Base-by-base conservation (phyloP, 2,797 vertebrate genomes). In the Arrhamphus sclerolepis region DNA sequence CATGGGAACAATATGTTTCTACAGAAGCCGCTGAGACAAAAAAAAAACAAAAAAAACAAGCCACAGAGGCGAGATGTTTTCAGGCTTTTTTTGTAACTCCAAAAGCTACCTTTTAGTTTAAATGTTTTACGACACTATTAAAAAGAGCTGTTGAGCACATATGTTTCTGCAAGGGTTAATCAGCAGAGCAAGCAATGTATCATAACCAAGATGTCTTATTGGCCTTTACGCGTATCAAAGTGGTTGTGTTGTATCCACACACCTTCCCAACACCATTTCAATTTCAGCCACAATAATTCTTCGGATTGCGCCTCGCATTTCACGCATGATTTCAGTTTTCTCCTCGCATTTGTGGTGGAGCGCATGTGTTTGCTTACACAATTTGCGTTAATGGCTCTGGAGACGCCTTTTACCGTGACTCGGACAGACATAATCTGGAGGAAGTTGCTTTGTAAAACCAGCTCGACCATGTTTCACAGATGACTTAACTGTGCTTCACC, bases 321-420 rank as follows among this genome's bases (percentile, higher is more conserved):
- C 86, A 89, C 56, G 72, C 85, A 79, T 83, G 81, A 78, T 85
- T 88, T 84, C 73, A 62, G 51, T 51, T 85, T 83, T 76, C 81
- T 82, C 75, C 59, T 50, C 75, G 61, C 62, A 65, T 82, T 86
- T 80, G 63, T 75, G 34, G 66, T 66, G 66, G 75, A 71, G 68
- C 67, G 31, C 69, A 80, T 74, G 60, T 79, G 75, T 80, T 85
- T 83, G 72, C 75, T 71, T 69, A 47, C 22, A 24, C 78, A 72
- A 69, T 82, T 81, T 73, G 53, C 22, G 9, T 63, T 85, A 84
- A 86, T 80, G 70, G 78, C 66, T 62, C 46, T 5, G 53, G 24
- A 70, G 71, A 82, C 80, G 80, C 77, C 81, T 85, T 84, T 65
- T 62, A 72, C 67, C 0, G n/a, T n/a, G 56, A 62, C 39, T 56